phyloP scores from a whole-genome alignment of 2,113 vertebrate species.

The Oncorhynchus nerka region DNA sequence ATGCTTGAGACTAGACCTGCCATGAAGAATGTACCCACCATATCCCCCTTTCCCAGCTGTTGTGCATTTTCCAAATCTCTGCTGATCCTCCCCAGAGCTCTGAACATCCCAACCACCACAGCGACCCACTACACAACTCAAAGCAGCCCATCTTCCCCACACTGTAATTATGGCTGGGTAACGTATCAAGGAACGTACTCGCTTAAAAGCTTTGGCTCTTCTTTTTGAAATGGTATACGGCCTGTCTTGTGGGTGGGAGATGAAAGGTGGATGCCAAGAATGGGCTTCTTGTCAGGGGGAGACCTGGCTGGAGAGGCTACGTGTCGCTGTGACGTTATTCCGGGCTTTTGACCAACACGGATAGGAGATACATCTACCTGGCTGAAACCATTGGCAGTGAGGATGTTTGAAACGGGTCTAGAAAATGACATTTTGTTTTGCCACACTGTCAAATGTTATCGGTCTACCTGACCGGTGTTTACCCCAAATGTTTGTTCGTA shows the following conservation, averaged over 20 bases:
- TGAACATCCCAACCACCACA: conserved; percentile 41
- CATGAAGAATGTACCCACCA: conserved; percentile 11
- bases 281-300: conserved; percentile 33
- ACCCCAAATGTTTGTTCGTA: no score
- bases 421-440: no score
- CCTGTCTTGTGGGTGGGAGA: conserved; percentile 49
- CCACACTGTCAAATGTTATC: no score
- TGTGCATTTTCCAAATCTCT: conserved; percentile 12
- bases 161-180: conserved; percentile 62
- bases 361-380: not conserved
- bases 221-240: conserved; percentile 61
- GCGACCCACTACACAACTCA: conserved; percentile 48
- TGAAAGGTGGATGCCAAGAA: conserved; percentile 53
- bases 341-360: conserved; percentile 16
- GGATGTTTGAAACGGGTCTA: no score
- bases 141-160: conserved; percentile 41
- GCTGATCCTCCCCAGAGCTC: conserved; percentile 20
- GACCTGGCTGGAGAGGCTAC: conserved; percentile 25
- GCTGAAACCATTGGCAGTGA: no score
- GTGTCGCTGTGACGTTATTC: conserved; percentile 15
- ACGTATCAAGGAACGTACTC: conserved; percentile 53
- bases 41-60: conserved; percentile 3
- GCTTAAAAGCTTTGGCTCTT: conserved; percentile 55
- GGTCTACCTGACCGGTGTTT: no score
- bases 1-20: conserved; percentile 2